Percentiles rank a stretch among this genome's conserved stretches.
phyloP scores from a whole-genome alignment of 2,888 invertebrate species.

The Myathropa florea region DNA sequence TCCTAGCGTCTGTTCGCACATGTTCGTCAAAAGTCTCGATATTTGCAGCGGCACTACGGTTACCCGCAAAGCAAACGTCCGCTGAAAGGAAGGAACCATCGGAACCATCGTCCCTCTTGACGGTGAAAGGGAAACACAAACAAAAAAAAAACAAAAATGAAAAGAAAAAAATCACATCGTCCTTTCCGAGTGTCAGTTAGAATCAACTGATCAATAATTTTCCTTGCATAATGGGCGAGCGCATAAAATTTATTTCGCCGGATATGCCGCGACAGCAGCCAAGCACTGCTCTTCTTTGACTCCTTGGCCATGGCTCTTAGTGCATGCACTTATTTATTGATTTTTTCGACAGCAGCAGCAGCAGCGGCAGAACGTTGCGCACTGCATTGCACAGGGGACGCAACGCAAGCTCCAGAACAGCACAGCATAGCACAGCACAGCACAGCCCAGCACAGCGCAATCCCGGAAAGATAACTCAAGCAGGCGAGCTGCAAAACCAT shows the following conservation, averaged over 20 bases:
- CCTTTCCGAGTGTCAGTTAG: conserved; percentile 68
- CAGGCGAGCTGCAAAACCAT: conserved; percentile 53
- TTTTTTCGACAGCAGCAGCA: conserved; percentile 63
- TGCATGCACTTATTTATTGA: conserved; percentile 70
- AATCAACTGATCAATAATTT: conserved; percentile 71
- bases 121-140: conserved; percentile 26
- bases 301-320: conserved; percentile 57
- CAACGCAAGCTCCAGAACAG: conserved; percentile 10
- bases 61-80: conserved; percentile 25
- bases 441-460: conserved; percentile 32
- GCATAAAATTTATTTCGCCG: conserved; percentile 69
- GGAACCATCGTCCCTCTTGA: background rate
- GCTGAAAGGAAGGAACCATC: background rate
- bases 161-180: conserved; percentile 49
- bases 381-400: background rate
- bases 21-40: conserved; percentile 56
- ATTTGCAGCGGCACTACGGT: conserved; percentile 35
- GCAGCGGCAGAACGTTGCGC: background rate
- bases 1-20: conserved; percentile 54
- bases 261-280: conserved; percentile 70
- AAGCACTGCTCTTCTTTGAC: conserved; percentile 67
- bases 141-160: background rate
- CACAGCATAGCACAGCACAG: conserved; percentile 33
- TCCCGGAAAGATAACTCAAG: conserved; percentile 68
- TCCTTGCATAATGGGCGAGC: conserved; percentile 70